Base-by-base conservation (phyloP, 2,797 vertebrate genomes). In the Kryptolebias ocellatus region DNA sequence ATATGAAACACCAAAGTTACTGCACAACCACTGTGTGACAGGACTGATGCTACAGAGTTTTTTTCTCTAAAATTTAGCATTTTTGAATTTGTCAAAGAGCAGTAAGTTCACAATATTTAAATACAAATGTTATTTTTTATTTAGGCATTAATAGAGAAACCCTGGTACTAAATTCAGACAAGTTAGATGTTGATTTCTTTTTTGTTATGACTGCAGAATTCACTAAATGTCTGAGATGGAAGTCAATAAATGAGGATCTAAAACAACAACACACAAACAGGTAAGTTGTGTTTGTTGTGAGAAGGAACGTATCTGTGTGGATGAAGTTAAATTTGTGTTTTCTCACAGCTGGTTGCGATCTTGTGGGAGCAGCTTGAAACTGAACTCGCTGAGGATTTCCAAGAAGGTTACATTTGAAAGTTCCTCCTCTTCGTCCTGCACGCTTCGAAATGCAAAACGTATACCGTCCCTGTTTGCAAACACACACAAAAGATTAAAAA, bases 351-450 rank as follows among this genome's bases (percentile, higher is more conserved):
- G 74, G n/a, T 71, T 18, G 27, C 94, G 92, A 77, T 97, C 96
- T 10, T 92, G 90, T 12, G 58, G 89, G 60, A 96, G 72, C 60
- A 98, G 92, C 70, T 96, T 95, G 15, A 94, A 94, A 27, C 95
- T 96, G 86, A 98, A 96, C 82, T 97, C 95, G 71, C 94, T 92
- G 74, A 98, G 94, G 59, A 97, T 87, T 79, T 95, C 95, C 60
- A 98, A 74, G 81, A 98, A 98, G 3, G 87, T 58, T 78, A 95
- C 64, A 60, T 97, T 95, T 2, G 85, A 86, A n/a, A 89, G 85
- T 6, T 76, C 84, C 70, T 70, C 16, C 2, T 83, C 84, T 11
- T 34, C 82, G 2, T 78, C 87, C 17, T 74, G 76, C 12, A 82
- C 47, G 0, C 83, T 86, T 34, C 82, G 92, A 63, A 95, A 87